Conservation (phyloP, 2,797 vertebrate genomes). For the Enteromius viviparus region DNA sequence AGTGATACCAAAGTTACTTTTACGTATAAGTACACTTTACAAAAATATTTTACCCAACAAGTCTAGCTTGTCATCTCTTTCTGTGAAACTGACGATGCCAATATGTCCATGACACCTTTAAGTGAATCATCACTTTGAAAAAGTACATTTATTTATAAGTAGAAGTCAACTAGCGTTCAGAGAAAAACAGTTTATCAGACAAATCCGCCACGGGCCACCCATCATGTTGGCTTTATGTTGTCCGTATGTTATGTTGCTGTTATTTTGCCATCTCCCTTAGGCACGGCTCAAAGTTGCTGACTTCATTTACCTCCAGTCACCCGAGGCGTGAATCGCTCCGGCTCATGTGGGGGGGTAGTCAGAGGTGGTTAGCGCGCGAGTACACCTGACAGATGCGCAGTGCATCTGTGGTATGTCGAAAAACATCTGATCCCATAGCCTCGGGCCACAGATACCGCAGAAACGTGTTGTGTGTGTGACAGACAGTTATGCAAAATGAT, state of each 20-base stretch:
- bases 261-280: conserved; percentile 13
- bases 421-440: conserved; percentile 66
- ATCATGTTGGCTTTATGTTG: conserved; percentile 36
- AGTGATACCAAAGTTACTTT: too few species aligned
- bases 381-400: conserved; percentile 66
- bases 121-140: conserved; percentile 15
- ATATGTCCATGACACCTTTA: not conserved
- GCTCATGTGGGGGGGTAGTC: conserved; percentile 60
- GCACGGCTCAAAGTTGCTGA: conserved; percentile 36
- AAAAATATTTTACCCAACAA: not conserved
- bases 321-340: conserved; percentile 49
- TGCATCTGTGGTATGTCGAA: conserved; percentile 58
- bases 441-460: conserved; percentile 53
- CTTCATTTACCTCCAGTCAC: conserved; percentile 51
- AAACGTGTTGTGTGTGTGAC: conserved; percentile 15
- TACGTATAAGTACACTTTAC: not conserved
- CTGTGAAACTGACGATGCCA: conserved; percentile 6
- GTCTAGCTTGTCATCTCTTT: conserved; percentile 17
- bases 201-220: conserved; percentile 33
- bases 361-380: conserved; percentile 51
- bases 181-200: conserved; percentile 5
- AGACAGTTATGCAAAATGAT: conserved; percentile 21
- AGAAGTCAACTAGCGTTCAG: not conserved
- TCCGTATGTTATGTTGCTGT: conserved; percentile 32
- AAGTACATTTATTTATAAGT: not conserved